Conservation (phyloP, 2,888 invertebrate species). For the Polietes domitor region DNA sequence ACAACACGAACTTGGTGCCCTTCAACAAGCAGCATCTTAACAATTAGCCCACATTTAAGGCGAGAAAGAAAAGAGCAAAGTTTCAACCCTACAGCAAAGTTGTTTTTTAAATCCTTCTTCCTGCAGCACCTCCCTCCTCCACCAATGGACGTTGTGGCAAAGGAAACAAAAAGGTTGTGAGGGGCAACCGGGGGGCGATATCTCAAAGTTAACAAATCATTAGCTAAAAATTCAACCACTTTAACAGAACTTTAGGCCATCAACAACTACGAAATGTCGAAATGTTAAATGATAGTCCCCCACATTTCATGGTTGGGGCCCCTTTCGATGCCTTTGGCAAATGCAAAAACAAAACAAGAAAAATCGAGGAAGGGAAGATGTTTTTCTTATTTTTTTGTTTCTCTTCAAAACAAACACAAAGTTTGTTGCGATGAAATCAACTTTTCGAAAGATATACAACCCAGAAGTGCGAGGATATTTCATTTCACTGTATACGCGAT, state of each 20-base stretch:
- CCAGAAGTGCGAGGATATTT: background rate
- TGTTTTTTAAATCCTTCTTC: too few relatives aligned
- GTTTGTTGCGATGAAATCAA: background rate
- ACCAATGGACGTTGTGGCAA: background rate
- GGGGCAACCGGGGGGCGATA: background rate
- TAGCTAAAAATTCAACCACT: background rate
- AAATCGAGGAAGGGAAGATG: too few relatives aligned
- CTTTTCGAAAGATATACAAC: background rate
- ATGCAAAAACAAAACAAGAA: too few relatives aligned
- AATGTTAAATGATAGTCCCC: background rate
- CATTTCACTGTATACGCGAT: background rate
- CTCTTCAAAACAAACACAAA: background rate
- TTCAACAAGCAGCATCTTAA: background rate
- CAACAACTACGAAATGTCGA: background rate
- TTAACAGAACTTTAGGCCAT: background rate
- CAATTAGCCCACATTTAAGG: background rate
- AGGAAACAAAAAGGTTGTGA: background rate
- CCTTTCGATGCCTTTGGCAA: too few relatives aligned
- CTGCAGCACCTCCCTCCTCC: too few relatives aligned
- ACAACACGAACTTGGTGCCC: background rate
- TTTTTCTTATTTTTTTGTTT: background rate
- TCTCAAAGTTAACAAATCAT: conserved; percentile 18
- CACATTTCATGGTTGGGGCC: background rate
- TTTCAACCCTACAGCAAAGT: background rate
- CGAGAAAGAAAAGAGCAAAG: background rate